Percentiles rank a stretch among this genome's conserved stretches.
These are phyloP conservation scores for Thripadectes ignobilis DNA, from an alignment of 2,797 vertebrate genomes.

Conservation along the genomic window DNA sequence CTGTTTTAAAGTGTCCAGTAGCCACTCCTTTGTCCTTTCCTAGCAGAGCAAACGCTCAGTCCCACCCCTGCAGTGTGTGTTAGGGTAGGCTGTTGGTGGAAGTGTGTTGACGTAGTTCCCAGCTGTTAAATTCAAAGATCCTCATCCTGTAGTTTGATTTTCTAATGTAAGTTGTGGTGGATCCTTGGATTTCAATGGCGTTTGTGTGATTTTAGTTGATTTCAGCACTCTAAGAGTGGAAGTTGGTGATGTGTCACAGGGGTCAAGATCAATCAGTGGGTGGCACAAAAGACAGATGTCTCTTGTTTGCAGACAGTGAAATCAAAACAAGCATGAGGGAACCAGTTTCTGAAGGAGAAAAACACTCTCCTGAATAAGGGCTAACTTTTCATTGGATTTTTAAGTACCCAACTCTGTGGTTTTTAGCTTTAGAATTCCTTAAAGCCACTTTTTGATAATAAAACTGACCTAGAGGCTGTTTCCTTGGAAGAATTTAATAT, in stretches of 20 bases:
- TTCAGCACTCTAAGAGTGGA: not conserved
- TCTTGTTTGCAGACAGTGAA: not conserved
- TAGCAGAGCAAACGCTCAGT: not conserved
- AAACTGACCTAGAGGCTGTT: not conserved
- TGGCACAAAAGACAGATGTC: not conserved
- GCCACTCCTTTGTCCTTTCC: not conserved
- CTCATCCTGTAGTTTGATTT: not conserved
- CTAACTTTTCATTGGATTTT: slow-evolving; percentile 35
- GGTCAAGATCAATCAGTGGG: not conserved
- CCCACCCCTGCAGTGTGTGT: not conserved
- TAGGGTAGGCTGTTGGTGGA: not conserved
- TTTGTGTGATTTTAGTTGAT: not conserved
- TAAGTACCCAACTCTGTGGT: not conserved
- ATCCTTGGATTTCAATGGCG: not conserved
- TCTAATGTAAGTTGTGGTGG: not conserved
- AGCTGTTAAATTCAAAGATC: not conserved
- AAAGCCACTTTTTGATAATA: not conserved
- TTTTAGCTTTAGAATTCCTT: slow-evolving; percentile 10
- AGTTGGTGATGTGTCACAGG: not conserved
- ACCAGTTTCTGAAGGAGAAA: not conserved
- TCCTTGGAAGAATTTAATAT: not conserved
- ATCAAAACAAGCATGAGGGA: not conserved
- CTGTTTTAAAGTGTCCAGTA: not conserved
- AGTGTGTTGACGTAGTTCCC: not conserved
- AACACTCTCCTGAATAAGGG: slow-evolving; percentile 26